These are phyloP conservation scores for Pristiophorus japonicus DNA, from an alignment of 2,113 vertebrate genomes.

Conservation along the genomic window DNA sequence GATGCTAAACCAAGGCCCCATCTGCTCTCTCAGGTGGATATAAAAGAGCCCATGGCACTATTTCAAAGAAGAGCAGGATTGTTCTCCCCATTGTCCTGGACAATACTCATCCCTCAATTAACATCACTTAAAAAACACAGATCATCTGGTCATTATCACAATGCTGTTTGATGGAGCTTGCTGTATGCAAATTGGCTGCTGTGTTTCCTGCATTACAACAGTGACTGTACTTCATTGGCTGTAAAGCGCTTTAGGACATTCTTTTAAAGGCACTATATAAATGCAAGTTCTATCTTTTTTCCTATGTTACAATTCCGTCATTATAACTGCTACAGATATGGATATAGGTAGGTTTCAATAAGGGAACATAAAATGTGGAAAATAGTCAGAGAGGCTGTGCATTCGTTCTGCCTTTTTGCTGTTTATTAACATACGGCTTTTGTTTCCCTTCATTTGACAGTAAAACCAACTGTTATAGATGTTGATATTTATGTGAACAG, in stretches of 20 bases:
- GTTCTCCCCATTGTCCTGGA: background rate
- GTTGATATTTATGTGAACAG: conserved; percentile 95
- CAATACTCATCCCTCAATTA: background rate
- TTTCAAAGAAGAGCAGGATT: background rate
- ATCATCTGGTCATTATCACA: background rate
- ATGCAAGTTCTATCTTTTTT: background rate
- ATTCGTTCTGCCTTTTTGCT: background rate
- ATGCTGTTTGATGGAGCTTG: background rate
- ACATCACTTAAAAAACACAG: background rate
- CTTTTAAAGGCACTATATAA: background rate
- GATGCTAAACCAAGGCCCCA: background rate
- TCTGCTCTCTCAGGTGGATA: background rate
- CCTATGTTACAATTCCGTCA: background rate
- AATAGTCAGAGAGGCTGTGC: background rate
- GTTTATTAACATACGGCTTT: background rate
- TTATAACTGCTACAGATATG: background rate
- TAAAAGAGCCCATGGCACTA: too few relatives aligned
- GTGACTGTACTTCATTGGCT: background rate
- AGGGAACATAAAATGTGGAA: background rate
- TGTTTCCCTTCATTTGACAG: conserved; percentile 57
- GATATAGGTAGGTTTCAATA: background rate
- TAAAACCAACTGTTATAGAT: conserved; percentile 84
- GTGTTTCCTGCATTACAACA: background rate
- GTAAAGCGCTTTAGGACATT: background rate
- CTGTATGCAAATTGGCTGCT: background rate